These are phyloP conservation scores for Cremastobaeus sp. DNA, from an alignment of 2,888 invertebrate species.

Conservation along the genomic window DNA sequence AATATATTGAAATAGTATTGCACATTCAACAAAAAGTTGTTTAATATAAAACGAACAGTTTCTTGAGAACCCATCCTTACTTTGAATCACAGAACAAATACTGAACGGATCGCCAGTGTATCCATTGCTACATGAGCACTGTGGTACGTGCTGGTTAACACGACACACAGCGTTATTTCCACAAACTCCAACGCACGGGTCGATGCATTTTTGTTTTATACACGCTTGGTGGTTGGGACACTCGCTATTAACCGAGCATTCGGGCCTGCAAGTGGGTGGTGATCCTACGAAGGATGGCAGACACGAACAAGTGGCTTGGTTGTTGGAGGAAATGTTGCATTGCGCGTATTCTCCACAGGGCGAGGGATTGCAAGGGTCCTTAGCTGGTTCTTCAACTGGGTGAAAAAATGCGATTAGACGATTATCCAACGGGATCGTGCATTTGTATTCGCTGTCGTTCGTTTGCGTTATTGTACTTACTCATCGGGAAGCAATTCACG, in stretches of 20 bases:
- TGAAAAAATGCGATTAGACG: conserved; percentile 3
- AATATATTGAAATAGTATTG: too few species aligned
- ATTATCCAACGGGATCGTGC: background rate
- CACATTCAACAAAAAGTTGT: background rate
- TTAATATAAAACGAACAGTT: background rate
- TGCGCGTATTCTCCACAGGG: conserved; percentile 83
- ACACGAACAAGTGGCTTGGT: conserved; percentile 84
- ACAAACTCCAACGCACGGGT: conserved; percentile 83
- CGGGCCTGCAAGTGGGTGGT: conserved; percentile 88
- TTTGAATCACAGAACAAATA: conserved; percentile 78
- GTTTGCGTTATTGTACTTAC: conserved; percentile 81
- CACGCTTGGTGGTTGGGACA: conserved; percentile 82
- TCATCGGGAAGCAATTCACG: conserved; percentile 83
- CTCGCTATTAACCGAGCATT: conserved; percentile 85
- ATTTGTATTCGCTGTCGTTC: background rate
- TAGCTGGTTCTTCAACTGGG: conserved; percentile 31
- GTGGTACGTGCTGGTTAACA: conserved; percentile 83
- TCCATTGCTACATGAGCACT: conserved; percentile 83
- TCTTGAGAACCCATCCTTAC: conserved; percentile 45
- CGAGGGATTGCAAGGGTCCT: conserved; percentile 68
- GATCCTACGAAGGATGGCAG: conserved; percentile 83
- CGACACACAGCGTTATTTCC: conserved; percentile 82
- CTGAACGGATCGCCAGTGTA: conserved; percentile 85
- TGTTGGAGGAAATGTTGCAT: conserved; percentile 69
- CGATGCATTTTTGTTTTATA: conserved; percentile 82